Conservation (phyloP, 2,797 vertebrate genomes). For the Cuniculus paca region DNA sequence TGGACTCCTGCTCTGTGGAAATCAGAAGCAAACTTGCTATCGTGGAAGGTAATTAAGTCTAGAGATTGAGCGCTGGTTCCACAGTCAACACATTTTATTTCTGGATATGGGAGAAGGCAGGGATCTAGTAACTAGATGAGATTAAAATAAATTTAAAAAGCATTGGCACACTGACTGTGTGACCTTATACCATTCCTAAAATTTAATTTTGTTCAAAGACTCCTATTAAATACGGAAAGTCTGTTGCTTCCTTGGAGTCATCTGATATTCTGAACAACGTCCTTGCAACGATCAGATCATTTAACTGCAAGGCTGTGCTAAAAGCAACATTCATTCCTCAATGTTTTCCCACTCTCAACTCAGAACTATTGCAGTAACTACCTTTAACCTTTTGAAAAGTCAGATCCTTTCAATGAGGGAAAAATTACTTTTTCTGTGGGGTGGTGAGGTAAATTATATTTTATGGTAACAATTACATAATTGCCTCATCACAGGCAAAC, state of each 20-base stretch:
- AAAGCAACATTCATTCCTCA: conserved; percentile 54
- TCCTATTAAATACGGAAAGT: conserved; percentile 71
- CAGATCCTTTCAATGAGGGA: conserved; percentile 57
- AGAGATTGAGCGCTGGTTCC: not conserved
- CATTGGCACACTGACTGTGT: conserved; percentile 52
- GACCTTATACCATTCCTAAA: conserved; percentile 73
- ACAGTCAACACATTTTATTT: conserved; percentile 40
- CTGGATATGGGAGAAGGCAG: conserved; percentile 25
- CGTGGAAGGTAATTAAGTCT: conserved; percentile 20
- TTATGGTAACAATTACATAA: conserved; percentile 55
- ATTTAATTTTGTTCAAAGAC: conserved; percentile 77
- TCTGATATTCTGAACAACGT: conserved; percentile 71
- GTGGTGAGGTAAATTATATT: conserved; percentile 50
- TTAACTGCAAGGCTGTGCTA: not conserved
- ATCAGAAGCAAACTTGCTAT: not conserved
- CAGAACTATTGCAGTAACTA: conserved; percentile 58
- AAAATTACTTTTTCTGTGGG: conserved; percentile 53
- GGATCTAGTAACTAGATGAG: conserved; percentile 45
- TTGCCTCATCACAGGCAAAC: conserved; percentile 8
- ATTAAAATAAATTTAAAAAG: conserved; percentile 73
- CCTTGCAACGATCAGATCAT: conserved; percentile 52
- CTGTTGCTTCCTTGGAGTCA: conserved; percentile 55
- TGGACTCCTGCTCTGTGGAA: not conserved
- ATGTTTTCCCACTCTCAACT: conserved; percentile 28
- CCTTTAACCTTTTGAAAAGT: conserved; percentile 70